Evolutionary conservation across 2,888 invertebrate species (phyloP), one percentile per base, ranked within the genome.

Genomic region (Sthenelais limicola): DNA sequence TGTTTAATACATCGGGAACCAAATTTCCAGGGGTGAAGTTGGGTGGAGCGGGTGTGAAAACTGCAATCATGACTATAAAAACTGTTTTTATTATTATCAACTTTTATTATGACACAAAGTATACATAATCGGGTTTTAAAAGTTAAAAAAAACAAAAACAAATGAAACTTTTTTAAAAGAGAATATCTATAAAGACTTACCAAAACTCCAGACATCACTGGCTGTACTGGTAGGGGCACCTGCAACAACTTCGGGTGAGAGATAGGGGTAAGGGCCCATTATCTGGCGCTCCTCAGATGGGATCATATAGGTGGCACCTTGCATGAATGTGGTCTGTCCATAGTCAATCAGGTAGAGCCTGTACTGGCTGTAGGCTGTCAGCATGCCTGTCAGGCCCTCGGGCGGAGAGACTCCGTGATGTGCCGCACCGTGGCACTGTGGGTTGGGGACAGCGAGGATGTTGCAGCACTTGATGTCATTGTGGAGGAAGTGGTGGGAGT

Each of bases 171-270:
- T 26, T 9, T 26, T 12, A 54, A 26, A 9, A 26, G 7, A 51
- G 7, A 9, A 51, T 7, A 7, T 21, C 7, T 9, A n/a, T 21
- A n/a, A 51, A 51, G 30, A 28, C 52, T 56, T 28, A 56, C 56
- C 56, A 56, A 56, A 56, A 33, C 56, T 56, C 32, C 33, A 56
- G 32, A 56, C 32, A 28, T 56, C 56, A 21, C 56, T 56, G 56
- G 30, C 30, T 32, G 33, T 32, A 3, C 18, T 56, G 7, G 30
- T 56, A 32, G 12, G 32, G 1, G 56, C 30, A 32, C 56, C 56
- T 21, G 30, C 56, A 12, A 56, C 9, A 7, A 56, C 32, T 33
- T 56, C 56, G 2, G 56, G 56, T 9, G 56, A 32, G 1, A 56
- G 32, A 32, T 56, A 33, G 21, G 30, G 7, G 30, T 21, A 56